Evolutionary conservation across 2,797 vertebrate species (phyloP), one percentile per base, ranked within the genome.

Genomic region (Lagothrix lagotricha): DNA sequence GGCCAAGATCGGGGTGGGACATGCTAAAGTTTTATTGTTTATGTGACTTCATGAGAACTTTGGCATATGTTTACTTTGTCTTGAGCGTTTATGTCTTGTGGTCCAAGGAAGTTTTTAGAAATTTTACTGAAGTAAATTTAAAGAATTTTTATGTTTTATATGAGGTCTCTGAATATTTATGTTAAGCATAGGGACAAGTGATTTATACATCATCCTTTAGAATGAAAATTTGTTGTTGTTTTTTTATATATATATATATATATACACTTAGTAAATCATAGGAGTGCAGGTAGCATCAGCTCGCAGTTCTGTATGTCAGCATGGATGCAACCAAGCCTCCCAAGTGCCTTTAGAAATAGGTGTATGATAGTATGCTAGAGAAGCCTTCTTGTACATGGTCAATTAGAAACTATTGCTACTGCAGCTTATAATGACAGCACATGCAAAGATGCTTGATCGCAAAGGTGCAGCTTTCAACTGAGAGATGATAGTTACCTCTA

Each of bases 11-110:
- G 61, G 85, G 87, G 48, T 79, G 39, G 64, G 87, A 22, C 85
- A n/a, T 88, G 44, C 41, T 80, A 54, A 96, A 64, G n/a, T 73
- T 30, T 85, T 94, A n/a, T 72, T 8, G 28, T 4, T 76, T 96
- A 46, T 28, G 8, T 97, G 70, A 41, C 88, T 98, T 96, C 88
- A 67, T 96, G 48, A 93, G 87, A 96, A 93, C 58, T 70, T 82
- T 52, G 88, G 4, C 46, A 15, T 94, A 67, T 81, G 48, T 88
- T 94, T 90, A 81, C 64, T 96, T 95, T 94, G 80, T 87, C 64
- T 44, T 70, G 64, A 91, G 20, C 83, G 70, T 92, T 96, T 91
- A 36, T 87, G 81, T 90, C 73, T 97, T 94, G 36, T 67, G 46
- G 75, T 73, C n/a, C 41, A 96, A 95, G 64, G 61, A 93, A 77